Conservation (phyloP, 2,797 vertebrate species). For the Brotula barbata region DNA sequence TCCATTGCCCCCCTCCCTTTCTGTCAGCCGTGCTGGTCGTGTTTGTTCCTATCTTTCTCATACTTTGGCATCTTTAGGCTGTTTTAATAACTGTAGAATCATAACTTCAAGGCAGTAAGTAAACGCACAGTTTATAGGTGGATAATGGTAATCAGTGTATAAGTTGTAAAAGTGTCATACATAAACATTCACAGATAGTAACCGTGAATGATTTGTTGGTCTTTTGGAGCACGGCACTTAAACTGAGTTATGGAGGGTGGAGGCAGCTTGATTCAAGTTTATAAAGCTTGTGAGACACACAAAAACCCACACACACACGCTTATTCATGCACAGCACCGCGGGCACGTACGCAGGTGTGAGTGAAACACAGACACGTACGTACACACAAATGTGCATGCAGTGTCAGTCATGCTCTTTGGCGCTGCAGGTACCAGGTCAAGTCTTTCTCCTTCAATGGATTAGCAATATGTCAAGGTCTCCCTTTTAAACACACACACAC, state of each 20-base stretch:
- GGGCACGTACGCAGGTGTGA: constrained; percentile 22
- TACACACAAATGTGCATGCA: constrained; percentile 49
- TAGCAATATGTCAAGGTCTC: constrained; percentile 64
- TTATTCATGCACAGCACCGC: constrained; percentile 23
- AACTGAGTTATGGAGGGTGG: constrained; percentile 38
- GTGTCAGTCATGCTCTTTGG: constrained; percentile 57
- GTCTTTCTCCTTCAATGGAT: constrained; percentile 63
- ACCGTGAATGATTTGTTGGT: constrained; percentile 54
- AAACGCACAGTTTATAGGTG: constrained; percentile 52
- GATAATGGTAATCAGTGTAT: constrained; percentile 54
- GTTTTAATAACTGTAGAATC: constrained; percentile 54
- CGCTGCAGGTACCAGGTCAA: constrained; percentile 58
- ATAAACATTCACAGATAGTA: constrained; percentile 53
- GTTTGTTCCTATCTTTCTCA: neutral
- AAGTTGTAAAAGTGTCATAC: constrained; percentile 49
- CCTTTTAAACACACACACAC: constrained; percentile 14
- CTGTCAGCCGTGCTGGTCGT: neutral
- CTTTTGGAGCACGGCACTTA: constrained; percentile 43
- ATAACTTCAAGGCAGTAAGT: constrained; percentile 42
- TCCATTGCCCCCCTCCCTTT: constrained; percentile 28
- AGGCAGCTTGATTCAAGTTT: constrained; percentile 43
- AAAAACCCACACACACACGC: neutral
- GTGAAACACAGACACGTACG: constrained; percentile 24
- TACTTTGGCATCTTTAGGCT: constrained; percentile 29
- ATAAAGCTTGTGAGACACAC: constrained; percentile 36